These are phyloP conservation scores for Psophia crepitans DNA, from an alignment of 2,113 vertebrate species.

Conservation along the genomic window DNA sequence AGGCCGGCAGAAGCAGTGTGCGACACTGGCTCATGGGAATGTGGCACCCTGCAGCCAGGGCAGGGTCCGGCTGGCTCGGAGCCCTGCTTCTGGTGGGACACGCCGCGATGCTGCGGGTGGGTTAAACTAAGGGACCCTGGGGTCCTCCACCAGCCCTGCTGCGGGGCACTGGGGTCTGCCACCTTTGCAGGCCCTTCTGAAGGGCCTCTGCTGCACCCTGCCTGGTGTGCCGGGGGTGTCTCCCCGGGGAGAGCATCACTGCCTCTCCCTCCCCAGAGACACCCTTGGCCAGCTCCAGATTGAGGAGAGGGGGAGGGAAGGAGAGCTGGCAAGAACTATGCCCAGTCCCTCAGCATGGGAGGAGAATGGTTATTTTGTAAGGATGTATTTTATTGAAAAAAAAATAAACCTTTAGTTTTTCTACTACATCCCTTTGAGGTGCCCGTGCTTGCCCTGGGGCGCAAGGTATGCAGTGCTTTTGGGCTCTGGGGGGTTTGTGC, in stretches of 20 bases:
- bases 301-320: neutral
- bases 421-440: neutral
- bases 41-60: neutral
- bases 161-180: neutral
- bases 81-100: neutral
- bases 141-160: neutral
- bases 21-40: neutral
- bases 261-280: neutral
- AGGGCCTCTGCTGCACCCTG: neutral
- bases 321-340: neutral
- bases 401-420: conserved; percentile 66
- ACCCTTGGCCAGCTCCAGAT: neutral
- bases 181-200: neutral
- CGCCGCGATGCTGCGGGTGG: neutral
- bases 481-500: neutral
- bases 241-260: neutral
- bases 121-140: neutral
- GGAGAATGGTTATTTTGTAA: conserved; percentile 16
- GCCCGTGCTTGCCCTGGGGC: neutral
- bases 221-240: rapidly evolving
- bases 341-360: neutral
- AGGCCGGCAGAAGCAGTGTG: neutral
- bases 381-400: conserved; percentile 45
- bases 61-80: neutral
- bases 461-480: rapidly evolving